These are phyloP conservation scores for Mohoua ochrocephala DNA, from an alignment of 2,113 vertebrate genomes.

Conservation along the genomic window DNA sequence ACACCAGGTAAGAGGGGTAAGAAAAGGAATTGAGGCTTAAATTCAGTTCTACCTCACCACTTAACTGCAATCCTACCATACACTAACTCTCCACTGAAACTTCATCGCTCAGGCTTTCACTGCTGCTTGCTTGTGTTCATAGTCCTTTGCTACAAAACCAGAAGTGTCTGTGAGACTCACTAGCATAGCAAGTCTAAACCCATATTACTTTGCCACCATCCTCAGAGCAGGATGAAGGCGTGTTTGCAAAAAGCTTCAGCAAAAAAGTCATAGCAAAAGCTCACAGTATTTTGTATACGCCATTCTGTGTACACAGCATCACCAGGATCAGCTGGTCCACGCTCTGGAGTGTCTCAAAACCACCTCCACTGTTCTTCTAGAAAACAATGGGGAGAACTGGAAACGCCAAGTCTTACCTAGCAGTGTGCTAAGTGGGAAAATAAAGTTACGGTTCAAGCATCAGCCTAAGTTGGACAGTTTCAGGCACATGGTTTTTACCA, in stretches of 20 bases:
- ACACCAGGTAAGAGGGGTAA: neutral
- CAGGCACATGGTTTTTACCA: constrained; percentile 56
- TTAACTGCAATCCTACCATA: neutral
- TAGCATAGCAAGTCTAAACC: neutral
- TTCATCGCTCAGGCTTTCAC: neutral
- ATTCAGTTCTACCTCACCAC: neutral
- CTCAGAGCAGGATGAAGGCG: neutral
- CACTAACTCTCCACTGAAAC: neutral
- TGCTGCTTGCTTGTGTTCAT: neutral
- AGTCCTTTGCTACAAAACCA: neutral
- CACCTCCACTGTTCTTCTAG: neutral
- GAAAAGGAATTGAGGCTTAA: neutral
- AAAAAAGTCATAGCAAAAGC: neutral
- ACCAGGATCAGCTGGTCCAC: neutral
- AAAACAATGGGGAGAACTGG: neutral
- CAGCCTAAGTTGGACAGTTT: constrained; percentile 15
- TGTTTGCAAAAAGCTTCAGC: neutral
- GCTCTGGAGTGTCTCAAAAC: neutral
- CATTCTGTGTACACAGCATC: neutral
- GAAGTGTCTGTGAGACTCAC: neutral
- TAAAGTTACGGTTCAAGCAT: neutral
- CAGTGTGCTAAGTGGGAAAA: neutral
- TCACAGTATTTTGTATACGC: constrained; percentile 38
- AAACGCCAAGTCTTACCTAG: neutral
- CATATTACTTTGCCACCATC: neutral